Evolutionary conservation across 2,888 invertebrate species (phyloP).

Genomic region (Drosophila yooni): DNA sequence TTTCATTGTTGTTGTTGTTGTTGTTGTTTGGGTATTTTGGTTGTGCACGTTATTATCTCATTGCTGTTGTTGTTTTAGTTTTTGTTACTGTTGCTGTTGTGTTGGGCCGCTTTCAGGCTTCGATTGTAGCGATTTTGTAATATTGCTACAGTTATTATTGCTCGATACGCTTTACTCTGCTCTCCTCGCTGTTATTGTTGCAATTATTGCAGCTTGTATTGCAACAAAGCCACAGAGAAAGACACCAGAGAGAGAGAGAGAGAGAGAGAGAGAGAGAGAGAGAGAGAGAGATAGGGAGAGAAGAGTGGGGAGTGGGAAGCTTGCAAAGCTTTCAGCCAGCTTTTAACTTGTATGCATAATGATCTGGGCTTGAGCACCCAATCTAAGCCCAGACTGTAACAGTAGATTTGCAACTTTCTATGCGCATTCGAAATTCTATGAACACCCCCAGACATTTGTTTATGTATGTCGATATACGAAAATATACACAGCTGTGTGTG

Average conservation of each 20-base stretch:
- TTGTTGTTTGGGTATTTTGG: conserved; percentile 7
- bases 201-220: conserved; percentile 73
- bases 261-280: conserved; percentile 16
- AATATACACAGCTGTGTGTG: conserved; percentile 34
- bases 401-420: conserved; percentile 65
- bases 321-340: conserved; percentile 45
- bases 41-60: conserved; percentile 47
- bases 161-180: conserved; percentile 66
- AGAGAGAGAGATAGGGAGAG: conserved; percentile 12
- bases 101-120: conserved; percentile 44
- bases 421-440: conserved; percentile 54
- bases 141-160: conserved; percentile 77
- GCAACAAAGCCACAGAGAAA: conserved; percentile 68
- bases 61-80: conserved; percentile 31
- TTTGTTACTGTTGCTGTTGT: conserved; percentile 29
- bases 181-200: conserved; percentile 62
- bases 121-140: conserved; percentile 71
- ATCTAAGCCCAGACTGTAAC: conserved; percentile 32
- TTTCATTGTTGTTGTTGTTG: conserved; percentile 20
- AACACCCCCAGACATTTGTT: conserved; percentile 31
- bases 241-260: conserved; percentile 21
- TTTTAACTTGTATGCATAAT: conserved; percentile 47
- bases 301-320: conserved; percentile 10
- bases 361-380: conserved; percentile 19
- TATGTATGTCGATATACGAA: not conserved